Base-by-base conservation (phyloP, 2,888 invertebrate species). In the Drosophila bunnanda region DNA sequence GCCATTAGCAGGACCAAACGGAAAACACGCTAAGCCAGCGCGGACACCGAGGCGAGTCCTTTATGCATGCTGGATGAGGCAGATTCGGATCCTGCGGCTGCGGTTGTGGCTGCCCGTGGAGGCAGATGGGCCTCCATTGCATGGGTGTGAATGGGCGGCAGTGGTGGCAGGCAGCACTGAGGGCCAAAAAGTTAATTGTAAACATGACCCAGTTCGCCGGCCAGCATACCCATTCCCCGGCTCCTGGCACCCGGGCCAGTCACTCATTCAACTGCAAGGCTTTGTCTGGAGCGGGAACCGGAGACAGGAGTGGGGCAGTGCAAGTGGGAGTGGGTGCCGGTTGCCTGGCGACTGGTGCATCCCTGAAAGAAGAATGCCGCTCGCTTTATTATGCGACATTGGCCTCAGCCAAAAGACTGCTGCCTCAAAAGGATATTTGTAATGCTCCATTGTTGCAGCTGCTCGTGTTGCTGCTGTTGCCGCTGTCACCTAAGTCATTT, bases 161-260 rank as follows among this genome's bases (percentile, higher is more conserved):
- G 15, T 52, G 34, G 34, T 52, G 50, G 32, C 34, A 36, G 32
- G 50, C 50, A 58, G 50, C 67, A 56, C 60, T 48, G 60, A 43
- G 66, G 76, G 70, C 77, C 75, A 62, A 77, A 83, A 86, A 88
- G 82, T 86, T 86, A 85, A 88, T 85, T 85, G 88, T 86, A 88
- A 86, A 86, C 87, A 85, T 85, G 86, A 85, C 85, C 85, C 76
- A 85, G 78, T 79, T 85, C 76, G 74, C 39, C 28, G 50, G 52
- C 36, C 50, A 62, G n/a, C 48, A 34, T 39, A 43, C 52, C 64
- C 66, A 39, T 30, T 28, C 44, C 57, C 43, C 20, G 22, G 22
- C 43, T 22, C 43, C 22, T 20, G 56, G 25, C 52, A 50, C 56
- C 68, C 50, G 67, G 25, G 34, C 55, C 34, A 67, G 67, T 67